phyloP scores from a whole-genome alignment of 2,113 vertebrate genomes.

The Marcusenius ussheri region DNA sequence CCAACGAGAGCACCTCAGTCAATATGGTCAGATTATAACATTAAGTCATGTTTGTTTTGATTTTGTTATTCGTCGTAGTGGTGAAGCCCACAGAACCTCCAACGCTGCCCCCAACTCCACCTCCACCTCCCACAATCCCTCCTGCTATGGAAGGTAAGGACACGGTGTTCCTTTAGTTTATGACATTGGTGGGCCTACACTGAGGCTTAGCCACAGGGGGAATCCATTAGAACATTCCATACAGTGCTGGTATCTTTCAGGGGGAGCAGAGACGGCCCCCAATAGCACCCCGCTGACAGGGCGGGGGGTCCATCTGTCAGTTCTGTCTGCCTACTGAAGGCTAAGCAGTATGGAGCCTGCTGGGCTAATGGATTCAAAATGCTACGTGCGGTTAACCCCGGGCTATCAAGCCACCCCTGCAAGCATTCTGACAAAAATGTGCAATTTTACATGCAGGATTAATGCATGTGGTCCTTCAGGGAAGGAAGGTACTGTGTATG shows the following conservation, averaged over 20 bases:
- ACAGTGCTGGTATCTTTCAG: background rate
- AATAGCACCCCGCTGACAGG: background rate
- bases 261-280: background rate
- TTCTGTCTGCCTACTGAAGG: background rate
- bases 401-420: background rate
- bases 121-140: slow-evolving; percentile 81
- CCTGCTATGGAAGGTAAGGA: slow-evolving; percentile 81
- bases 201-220: background rate
- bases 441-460: background rate
- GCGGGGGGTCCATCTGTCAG: background rate
- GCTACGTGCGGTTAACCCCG: slow-evolving; percentile 6
- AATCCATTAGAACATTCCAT: background rate
- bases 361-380: slow-evolving; percentile 15
- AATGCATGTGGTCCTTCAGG: background rate
- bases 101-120: slow-evolving; percentile 78
- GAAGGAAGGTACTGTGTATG: background rate
- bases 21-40: background rate
- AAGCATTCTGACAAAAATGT: slow-evolving; percentile 1
- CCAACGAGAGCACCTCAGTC: background rate
- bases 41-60: background rate
- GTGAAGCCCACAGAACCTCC: slow-evolving; percentile 84
- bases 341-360: background rate
- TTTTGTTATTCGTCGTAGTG: slow-evolving; percentile 53
- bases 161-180: background rate
- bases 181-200: background rate